Evolutionary conservation across 2,797 vertebrate species (phyloP), one percentile per base, ranked within the genome.

Genomic region (Falco biarmicus): DNA sequence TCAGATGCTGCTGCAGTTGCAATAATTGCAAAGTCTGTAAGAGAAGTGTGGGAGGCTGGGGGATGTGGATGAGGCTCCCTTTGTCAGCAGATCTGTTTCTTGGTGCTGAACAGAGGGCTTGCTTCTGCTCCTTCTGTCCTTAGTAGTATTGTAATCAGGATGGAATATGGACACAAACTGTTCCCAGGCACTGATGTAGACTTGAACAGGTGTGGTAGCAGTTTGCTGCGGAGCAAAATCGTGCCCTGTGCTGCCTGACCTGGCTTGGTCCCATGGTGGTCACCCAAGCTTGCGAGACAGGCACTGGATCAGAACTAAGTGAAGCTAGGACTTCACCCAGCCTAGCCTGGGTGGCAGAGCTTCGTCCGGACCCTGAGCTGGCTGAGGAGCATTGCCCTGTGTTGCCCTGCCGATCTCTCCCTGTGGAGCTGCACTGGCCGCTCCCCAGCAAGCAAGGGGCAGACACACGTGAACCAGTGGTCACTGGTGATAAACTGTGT

Each of bases 391-490:
- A 5, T 2, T 43, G 18, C 17, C 31, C 13, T 1, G 4, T 15
- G 18, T 34, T 4, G 3, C 25, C 13, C 11, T 16, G n/a, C 34
- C 1, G 11, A 5, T 28, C 16, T 26, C 11, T 39, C 41, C 18
- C 24, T 51, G 13, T 6, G 5, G 29, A 60, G 15, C 61, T 48
- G 50, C 3, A 0, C 31, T 13, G 17, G 29, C 34, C 1, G 2
- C 18, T 60, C 15, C 19, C 41, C 3, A 13, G 39, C 61, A 25
- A 25, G 51, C 41, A 8, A 43, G 31, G 53, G 29, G 8, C 43
- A 21, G n/a, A 41, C 10, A 7, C 5, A 3, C 0, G 28, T 4
- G 7, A 57, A 9, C 16, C 7, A 45, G 31, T 0, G 1, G 32
- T 8, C 10, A 3, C 7, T 25, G 32, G 21, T 31, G 21, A 8